These are phyloP conservation scores for Macaria liturata DNA, from an alignment of 2,888 invertebrate genomes.

Conservation along the genomic window DNA sequence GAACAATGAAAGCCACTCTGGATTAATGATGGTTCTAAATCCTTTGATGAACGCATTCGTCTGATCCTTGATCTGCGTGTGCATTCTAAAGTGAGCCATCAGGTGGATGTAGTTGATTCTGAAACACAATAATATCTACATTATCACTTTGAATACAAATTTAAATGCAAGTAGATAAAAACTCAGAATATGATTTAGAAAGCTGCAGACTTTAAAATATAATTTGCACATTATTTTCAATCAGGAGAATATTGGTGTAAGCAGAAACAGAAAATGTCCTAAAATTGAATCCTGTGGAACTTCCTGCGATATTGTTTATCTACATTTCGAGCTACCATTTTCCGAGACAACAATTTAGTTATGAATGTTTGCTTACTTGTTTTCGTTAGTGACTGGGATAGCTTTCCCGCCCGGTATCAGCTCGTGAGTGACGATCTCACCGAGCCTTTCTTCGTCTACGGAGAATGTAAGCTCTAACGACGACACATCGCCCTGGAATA, in stretches of 20 bases:
- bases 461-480: conserved; percentile 98
- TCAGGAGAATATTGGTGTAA: no score
- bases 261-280: no score
- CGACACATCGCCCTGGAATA: conserved; percentile 89
- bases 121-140: conserved; percentile 48
- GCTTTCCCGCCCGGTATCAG: conserved; percentile 97
- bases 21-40: conserved; percentile 96
- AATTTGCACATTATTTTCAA: no score
- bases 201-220: no score
- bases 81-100: conserved; percentile 99
- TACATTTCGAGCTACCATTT: no score
- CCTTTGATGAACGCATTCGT: conserved; percentile 98
- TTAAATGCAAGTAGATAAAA: no score
- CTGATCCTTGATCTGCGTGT: conserved; percentile 98
- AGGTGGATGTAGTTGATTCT: conserved; percentile 99
- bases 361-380: conserved; percentile 87
- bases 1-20: conserved; percentile 97
- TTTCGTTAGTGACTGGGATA: conserved; percentile 97
- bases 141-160: no score
- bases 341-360: no score
- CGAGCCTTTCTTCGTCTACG: conserved; percentile 97
- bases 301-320: no score
- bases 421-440: conserved; percentile 97
- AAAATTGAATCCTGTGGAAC: no score
- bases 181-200: no score